Conservation (phyloP, 2,797 vertebrate genomes). For the Coendou prehensilis region DNA sequence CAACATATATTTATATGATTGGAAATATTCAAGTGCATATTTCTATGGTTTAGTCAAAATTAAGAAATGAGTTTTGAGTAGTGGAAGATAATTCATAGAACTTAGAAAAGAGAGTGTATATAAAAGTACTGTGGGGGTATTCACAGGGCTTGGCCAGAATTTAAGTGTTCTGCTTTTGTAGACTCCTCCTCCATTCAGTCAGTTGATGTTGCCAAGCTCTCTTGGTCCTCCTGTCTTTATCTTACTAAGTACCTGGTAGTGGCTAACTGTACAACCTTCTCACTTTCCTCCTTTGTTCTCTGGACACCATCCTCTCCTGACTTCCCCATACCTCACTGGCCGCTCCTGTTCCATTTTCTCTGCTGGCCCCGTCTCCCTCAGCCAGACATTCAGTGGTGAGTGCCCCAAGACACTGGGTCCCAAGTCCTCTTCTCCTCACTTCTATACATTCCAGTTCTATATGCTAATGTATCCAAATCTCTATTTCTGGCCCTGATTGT, state of each 20-base stretch:
- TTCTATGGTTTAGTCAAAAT: constrained; percentile 24
- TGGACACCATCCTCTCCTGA: not conserved
- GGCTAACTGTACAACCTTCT: not conserved
- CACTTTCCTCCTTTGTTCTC: not conserved
- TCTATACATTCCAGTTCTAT: not conserved
- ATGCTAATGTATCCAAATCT: not conserved
- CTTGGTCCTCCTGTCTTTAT: too few relatives aligned
- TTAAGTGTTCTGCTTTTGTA: not conserved
- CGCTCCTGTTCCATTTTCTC: not conserved
- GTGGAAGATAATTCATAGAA: not conserved
- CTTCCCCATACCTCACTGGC: not conserved
- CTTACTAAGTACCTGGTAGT: not conserved
- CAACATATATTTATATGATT: not conserved
- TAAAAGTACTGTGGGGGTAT: too few relatives aligned
- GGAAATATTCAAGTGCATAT: not conserved
- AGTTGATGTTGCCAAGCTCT: not conserved
- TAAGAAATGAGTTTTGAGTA: not conserved
- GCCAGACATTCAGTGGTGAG: not conserved
- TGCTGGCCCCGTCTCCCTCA: not conserved
- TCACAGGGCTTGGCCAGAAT: not conserved
- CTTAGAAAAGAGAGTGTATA: not conserved
- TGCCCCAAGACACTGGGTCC: not conserved
- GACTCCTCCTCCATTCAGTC: not conserved
- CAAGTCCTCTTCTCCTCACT: not conserved
- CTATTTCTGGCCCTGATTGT: not conserved